A percentile compares a stretch with the other conserved stretches of the same genome.
Evolutionary conservation across 1,140 invertebrate species (phyloP).

Genomic region (Rhynchophorus ferrugineus): DNA sequence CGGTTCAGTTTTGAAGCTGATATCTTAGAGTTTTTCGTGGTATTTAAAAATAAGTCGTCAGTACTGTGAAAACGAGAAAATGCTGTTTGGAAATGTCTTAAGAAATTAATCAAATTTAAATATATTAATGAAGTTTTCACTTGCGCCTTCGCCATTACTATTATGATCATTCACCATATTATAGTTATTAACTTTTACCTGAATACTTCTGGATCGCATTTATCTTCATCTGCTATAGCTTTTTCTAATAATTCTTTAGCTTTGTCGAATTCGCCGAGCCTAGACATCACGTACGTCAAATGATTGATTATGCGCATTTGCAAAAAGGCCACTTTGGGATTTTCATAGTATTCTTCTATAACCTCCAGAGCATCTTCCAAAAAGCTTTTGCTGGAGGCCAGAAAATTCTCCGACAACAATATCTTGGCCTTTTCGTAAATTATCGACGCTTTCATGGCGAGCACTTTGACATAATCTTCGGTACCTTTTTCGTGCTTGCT

Average conservation of each 20-base stretch:
- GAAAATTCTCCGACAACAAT: constrained; percentile 16
- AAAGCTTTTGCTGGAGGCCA: constrained; percentile 15
- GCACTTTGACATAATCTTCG: constrained; percentile 8
- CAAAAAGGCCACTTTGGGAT: constrained; percentile 39
- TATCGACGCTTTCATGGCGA: constrained; percentile 33
- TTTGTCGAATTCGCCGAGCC: constrained; percentile 27
- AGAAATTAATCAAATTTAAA: constrained; percentile 9
- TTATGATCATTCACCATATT: too few species aligned
- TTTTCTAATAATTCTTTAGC: constrained; percentile 27
- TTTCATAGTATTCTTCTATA: constrained; percentile 23
- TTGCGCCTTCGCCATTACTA: too few species aligned
- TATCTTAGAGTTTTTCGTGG: constrained; percentile 18
- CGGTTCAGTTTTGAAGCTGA: constrained; percentile 26
- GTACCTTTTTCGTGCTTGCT: constrained; percentile 9
- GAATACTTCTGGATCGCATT: constrained; percentile 18
- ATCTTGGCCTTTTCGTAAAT: constrained; percentile 36
- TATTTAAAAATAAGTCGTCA: constrained; percentile 32
- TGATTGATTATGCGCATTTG: constrained; percentile 86
- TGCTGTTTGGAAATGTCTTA: too few species aligned
- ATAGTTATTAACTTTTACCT: too few species aligned
- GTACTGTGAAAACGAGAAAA: constrained; percentile 32
- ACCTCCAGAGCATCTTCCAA: constrained; percentile 28
- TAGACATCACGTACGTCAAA: constrained; percentile 51
- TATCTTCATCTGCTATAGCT: constrained; percentile 21
- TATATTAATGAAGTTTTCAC: too few species aligned